Evolutionary conservation across 2,113 vertebrate species (phyloP), one percentile per base, ranked within the genome.

Genomic region (Cavia aperea): DNA sequence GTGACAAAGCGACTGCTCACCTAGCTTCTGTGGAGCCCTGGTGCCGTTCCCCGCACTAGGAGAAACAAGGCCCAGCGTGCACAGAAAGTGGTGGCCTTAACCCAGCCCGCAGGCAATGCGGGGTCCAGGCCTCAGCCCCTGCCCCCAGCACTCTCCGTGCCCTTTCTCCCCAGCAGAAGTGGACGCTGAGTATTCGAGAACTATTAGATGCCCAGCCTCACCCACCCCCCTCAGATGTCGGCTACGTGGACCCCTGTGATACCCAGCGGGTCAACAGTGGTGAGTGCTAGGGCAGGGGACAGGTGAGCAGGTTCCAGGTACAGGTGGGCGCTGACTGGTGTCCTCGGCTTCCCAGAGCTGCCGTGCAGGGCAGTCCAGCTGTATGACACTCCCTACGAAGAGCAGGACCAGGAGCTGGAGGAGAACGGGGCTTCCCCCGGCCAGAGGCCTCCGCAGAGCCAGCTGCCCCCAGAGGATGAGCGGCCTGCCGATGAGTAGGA

Each of bases 401-500:
- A 98, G 84, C 98, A 98, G 70, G 98, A 78, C 21, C 84, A 1
- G 2, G 97, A 97, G 5, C 90, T 90, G 0, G 98, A 97, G 81
- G 97, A 97, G 81, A 97, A 96, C 7, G 94, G 93, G 3, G 94
- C 96, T 0, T 95, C 96, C 91, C 56, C 68, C 0, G 94, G 95
- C 39, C 95, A 97, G 68, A 92, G 60, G 39, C 93, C 94, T 29
- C 70, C 7, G 39, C 96, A 98, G 86, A 99, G 98, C 96, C 97
- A 98, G 4, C 98, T 99, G 93, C 99, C 99, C 39, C 98, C 97
- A 83, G 98, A 99, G 4, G 99, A 99, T 0, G 99, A 99, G 94
- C 98, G 99, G 93, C 99, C 99, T 0, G 98, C 99, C 0, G 99
- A 99, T 1, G 99, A 99, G 92, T 99, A 99, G 2, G 99, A 99